A percentile compares a stretch with the other conserved stretches of the same genome.
phyloP scores from a whole-genome alignment of 1,140 invertebrate genomes.

The Brachystomella parvula region DNA sequence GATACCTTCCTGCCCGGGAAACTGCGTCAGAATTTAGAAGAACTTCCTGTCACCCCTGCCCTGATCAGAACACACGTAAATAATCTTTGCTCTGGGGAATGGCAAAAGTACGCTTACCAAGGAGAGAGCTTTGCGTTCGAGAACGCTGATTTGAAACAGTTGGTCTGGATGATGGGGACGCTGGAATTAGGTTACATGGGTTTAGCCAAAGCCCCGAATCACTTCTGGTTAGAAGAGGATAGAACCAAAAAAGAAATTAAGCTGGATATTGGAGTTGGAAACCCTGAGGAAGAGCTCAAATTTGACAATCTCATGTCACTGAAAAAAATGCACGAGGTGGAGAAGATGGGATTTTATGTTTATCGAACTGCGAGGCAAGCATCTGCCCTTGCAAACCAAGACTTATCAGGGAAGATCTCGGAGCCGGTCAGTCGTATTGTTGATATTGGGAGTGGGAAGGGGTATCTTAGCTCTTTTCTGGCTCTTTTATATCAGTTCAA shows the following conservation, averaged over 20 bases:
- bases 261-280: neutral
- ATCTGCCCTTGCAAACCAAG: neutral
- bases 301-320: slow-evolving; percentile 57
- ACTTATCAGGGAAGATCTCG: slow-evolving; percentile 28
- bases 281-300: slow-evolving; percentile 34
- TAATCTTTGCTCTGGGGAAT: slow-evolving; percentile 41
- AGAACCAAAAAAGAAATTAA: neutral
- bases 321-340: slow-evolving; percentile 78
- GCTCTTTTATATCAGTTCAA: slow-evolving; percentile 59
- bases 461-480: slow-evolving; percentile 67
- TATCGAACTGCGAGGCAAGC: slow-evolving; percentile 41
- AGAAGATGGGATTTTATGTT: slow-evolving; percentile 51
- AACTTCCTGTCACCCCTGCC: slow-evolving; percentile 45
- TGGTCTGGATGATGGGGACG: slow-evolving; percentile 35
- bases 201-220: slow-evolving; percentile 41
- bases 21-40: slow-evolving; percentile 22
- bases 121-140: slow-evolving; percentile 29
- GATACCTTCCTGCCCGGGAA: slow-evolving; percentile 41
- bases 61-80: slow-evolving; percentile 50
- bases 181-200: slow-evolving; percentile 40
- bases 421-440: slow-evolving; percentile 49
- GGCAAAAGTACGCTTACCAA: slow-evolving; percentile 43
- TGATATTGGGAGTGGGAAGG: slow-evolving; percentile 79
- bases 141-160: slow-evolving; percentile 38
- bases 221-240: neutral